Conservation (phyloP, 2,797 vertebrate species). For the Amphiprion clarkii region DNA sequence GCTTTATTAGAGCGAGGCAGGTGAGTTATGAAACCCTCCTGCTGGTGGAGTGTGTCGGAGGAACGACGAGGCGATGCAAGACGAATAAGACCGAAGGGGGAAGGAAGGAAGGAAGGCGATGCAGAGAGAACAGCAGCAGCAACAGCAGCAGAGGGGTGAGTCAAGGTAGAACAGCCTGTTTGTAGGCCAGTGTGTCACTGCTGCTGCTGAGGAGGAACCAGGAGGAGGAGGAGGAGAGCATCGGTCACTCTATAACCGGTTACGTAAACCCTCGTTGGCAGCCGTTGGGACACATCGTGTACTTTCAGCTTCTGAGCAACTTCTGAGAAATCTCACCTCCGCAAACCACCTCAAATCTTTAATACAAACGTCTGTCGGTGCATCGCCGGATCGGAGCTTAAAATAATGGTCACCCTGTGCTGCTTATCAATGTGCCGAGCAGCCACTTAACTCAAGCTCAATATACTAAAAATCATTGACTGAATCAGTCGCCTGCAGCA, state of each 20-base stretch:
- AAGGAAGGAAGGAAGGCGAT: conserved; percentile 8
- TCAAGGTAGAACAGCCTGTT: conserved; percentile 53
- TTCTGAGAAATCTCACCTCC: not conserved
- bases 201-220: conserved; percentile 35
- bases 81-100: not conserved
- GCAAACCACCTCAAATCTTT: too few relatives aligned
- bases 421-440: too few relatives aligned
- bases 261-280: conserved; percentile 48
- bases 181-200: conserved; percentile 82
- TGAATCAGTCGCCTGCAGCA: not conserved
- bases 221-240: conserved; percentile 1
- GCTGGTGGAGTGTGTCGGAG: conserved; percentile 23
- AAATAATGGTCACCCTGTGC: too few relatives aligned
- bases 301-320: conserved; percentile 34
- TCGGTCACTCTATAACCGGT: conserved; percentile 38
- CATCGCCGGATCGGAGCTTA: too few relatives aligned
- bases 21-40: conserved; percentile 71
- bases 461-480: too few relatives aligned
- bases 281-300: conserved; percentile 2
- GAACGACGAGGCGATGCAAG: not conserved
- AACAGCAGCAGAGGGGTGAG: conserved; percentile 33
- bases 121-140: conserved; percentile 14
- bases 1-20: conserved; percentile 68
- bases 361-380: too few relatives aligned
- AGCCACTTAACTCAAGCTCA: too few relatives aligned